These are phyloP conservation scores for Passer domesticus DNA, from an alignment of 2,113 vertebrate species.

Conservation along the genomic window DNA sequence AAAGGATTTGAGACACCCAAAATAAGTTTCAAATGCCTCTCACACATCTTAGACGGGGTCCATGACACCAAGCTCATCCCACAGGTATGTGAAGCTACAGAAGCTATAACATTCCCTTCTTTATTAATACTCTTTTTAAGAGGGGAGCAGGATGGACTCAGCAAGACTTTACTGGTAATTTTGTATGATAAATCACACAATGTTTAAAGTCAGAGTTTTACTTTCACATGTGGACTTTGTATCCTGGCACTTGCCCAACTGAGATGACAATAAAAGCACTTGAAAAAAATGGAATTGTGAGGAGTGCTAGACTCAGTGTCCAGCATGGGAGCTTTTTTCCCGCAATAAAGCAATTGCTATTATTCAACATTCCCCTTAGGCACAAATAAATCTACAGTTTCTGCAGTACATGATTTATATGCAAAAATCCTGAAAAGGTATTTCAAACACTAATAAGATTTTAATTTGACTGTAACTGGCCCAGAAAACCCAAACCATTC, in stretches of 20 bases:
- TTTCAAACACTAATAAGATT: conserved; percentile 47
- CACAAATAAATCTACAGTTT: conserved; percentile 21
- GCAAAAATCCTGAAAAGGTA: conserved; percentile 38
- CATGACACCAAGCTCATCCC: rapidly evolving
- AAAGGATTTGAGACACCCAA: background rate
- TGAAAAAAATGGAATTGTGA: background rate
- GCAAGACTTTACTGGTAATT: background rate
- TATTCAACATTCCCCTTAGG: background rate
- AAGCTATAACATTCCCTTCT: background rate
- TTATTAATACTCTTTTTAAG: background rate
- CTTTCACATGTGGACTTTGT: background rate
- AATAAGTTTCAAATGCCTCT: background rate
- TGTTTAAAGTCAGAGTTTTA: background rate
- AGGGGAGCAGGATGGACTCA: background rate
- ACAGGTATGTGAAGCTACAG: background rate
- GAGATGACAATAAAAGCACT: background rate
- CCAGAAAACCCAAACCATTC: conserved; percentile 31
- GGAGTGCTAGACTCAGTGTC: background rate
- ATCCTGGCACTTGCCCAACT: background rate
- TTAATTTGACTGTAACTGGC: conserved; percentile 50
- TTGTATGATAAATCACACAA: background rate
- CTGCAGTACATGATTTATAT: conserved; percentile 18
- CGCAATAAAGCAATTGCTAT: background rate
- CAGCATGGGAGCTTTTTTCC: background rate
- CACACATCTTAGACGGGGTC: background rate